These are phyloP conservation scores for Mesochorus sp. DNA, from an alignment of 2,888 invertebrate species.

Conservation along the genomic window DNA sequence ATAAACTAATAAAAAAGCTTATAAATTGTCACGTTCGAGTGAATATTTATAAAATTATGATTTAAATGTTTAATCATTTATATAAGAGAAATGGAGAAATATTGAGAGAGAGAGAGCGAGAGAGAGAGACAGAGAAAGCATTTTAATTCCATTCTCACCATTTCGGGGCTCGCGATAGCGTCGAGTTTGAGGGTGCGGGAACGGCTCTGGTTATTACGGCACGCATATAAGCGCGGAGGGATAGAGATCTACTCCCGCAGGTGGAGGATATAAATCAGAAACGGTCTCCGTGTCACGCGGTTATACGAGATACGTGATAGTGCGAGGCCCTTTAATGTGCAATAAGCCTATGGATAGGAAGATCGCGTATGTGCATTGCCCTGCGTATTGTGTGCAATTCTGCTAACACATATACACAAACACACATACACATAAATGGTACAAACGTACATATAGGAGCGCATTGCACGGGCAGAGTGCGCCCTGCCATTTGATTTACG, in stretches of 20 bases:
- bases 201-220: conserved; percentile 10
- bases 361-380: neutral
- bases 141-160: conserved; percentile 14
- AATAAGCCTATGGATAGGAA: conserved; percentile 60
- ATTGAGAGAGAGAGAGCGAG: too few relatives aligned
- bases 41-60: too few relatives aligned
- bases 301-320: conserved; percentile 61
- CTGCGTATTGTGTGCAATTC: conserved; percentile 16
- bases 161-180: neutral
- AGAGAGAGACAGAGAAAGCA: too few relatives aligned
- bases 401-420: neutral
- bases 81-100: too few relatives aligned
- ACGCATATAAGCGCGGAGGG: neutral
- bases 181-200: too few relatives aligned
- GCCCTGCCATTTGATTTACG: conserved; percentile 64
- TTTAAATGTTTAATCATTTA: too few relatives aligned
- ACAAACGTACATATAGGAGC: neutral
- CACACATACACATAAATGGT: neutral
- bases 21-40: too few relatives aligned
- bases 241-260: conserved; percentile 25
- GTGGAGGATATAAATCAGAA: conserved; percentile 64
- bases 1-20: too few relatives aligned
- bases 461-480: conserved; percentile 29
- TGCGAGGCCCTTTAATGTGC: conserved; percentile 64
- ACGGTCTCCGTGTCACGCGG: conserved; percentile 56